Evolutionary conservation across 2,888 invertebrate genomes (phyloP).

Genomic region (Elgonia sp.): DNA sequence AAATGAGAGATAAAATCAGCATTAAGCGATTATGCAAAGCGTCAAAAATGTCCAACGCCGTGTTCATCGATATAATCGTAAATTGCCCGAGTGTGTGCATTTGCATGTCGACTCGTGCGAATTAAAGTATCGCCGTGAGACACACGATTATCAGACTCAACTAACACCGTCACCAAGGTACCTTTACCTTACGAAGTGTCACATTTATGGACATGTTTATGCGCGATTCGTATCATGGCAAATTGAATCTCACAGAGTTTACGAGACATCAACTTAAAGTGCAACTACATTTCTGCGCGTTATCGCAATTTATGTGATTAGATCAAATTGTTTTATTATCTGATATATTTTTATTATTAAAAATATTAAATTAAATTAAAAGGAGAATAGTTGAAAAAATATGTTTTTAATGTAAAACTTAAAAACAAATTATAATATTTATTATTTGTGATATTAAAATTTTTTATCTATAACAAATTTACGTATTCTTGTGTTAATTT

Average conservation of each 20-base stretch:
- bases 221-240: constrained; percentile 24
- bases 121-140: constrained; percentile 38
- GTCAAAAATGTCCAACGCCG: constrained; percentile 42
- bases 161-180: not conserved
- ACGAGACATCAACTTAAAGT: not conserved
- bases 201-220: constrained; percentile 27
- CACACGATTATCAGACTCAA: constrained; percentile 6
- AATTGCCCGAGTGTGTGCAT: constrained; percentile 33
- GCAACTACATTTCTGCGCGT: no score
- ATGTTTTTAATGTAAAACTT: no score
- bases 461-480: no score
- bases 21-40: constrained; percentile 39
- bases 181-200: not conserved
- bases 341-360: no score
- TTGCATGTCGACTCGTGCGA: constrained; percentile 35
- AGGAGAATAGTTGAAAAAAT: no score
- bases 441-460: no score
- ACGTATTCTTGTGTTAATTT: no score
- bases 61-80: constrained; percentile 40
- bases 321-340: not conserved
- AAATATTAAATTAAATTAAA: no score
- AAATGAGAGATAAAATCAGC: constrained; percentile 27
- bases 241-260: constrained; percentile 24
- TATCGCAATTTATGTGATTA: no score
- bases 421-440: no score